Percentiles rank a stretch among this genome's conserved stretches.
Evolutionary conservation across 2,888 invertebrate genomes (phyloP).

Genomic region (Hypolimnas misippus): DNA sequence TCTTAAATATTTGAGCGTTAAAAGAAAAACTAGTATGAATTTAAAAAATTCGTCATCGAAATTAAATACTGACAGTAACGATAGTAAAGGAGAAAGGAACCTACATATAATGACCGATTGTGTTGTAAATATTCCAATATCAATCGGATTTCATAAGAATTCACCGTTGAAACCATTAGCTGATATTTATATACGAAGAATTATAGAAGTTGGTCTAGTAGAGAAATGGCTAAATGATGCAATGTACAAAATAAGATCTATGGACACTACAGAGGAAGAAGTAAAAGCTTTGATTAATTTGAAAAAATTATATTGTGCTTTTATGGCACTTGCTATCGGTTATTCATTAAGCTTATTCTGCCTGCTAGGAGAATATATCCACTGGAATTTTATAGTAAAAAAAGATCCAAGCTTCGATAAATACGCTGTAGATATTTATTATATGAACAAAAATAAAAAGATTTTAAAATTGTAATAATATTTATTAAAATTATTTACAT

Average conservation of each 20-base stretch:
- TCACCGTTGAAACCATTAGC: slow-evolving; percentile 89
- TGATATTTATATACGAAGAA: slow-evolving; percentile 86
- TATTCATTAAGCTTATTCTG: slow-evolving; percentile 84
- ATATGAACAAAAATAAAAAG: slow-evolving; percentile 69
- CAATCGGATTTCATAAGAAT: slow-evolving; percentile 92
- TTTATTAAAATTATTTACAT: slow-evolving; percentile 43
- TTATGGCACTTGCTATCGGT: slow-evolving; percentile 88
- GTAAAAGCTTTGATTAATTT: slow-evolving; percentile 91
- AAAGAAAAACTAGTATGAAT: slow-evolving; percentile 70
- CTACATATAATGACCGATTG: slow-evolving; percentile 93
- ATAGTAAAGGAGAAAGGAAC: slow-evolving; percentile 68
- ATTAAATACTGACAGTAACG: slow-evolving; percentile 41
- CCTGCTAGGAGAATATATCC: slow-evolving; percentile 85
- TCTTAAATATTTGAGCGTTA: slow-evolving; percentile 86
- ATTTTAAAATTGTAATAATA: slow-evolving; percentile 31
- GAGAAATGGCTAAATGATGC: slow-evolving; percentile 92
- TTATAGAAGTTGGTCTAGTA: slow-evolving; percentile 90
- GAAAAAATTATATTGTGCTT: slow-evolving; percentile 90
- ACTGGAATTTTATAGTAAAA: slow-evolving; percentile 87
- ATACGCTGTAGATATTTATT: slow-evolving; percentile 84
- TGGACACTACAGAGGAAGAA: slow-evolving; percentile 83
- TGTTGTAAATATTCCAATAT: slow-evolving; percentile 91
- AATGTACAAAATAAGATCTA: slow-evolving; percentile 83
- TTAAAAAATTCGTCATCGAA: slow-evolving; percentile 55
- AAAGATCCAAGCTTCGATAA: slow-evolving; percentile 89